Evolutionary conservation across 1,140 invertebrate genomes (phyloP), one percentile per base, ranked within the genome.

Genomic region (Anoplophora glabripennis): DNA sequence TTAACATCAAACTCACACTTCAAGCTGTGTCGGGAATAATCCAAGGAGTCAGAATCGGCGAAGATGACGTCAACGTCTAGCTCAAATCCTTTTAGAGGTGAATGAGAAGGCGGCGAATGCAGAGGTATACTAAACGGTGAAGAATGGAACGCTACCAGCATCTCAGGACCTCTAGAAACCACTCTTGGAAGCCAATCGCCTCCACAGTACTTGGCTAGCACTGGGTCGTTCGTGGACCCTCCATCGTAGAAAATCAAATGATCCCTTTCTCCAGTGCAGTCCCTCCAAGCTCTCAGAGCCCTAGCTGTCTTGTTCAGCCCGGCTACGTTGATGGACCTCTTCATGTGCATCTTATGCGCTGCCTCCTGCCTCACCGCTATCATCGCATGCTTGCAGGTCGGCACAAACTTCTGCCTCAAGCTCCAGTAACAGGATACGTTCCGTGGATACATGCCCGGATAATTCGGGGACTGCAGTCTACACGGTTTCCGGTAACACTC

Each of bases 341-440:
- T 86, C 70, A 88, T 86, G 69, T 86, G 81, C 78, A 86, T 84
- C 74, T 87, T 87, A 72, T 88, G 85, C 49, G 83, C 81, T 51
- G 84, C 82, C 65, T 86, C 84, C 70, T 89, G 87, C 42, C 83
- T 78, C 10, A 93, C 87, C 1, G 88, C 86, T 64, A 93, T 90
- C 89, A 93, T 92, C 2, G 90, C 90, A 74, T 92, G 89, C 73
- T 92, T 93, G 74, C 89, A 92, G 5, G 87, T 90, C 0, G 90
- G 90, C 21, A 92, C 87, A 63, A 86, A 86, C 72, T 90, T 89
- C 74, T 93, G 90, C 11, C 89, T 79, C 49, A 92, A 76, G 14
- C 85, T 90, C 79, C 89, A 88, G 68, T 89, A 85, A 72, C 90
- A 93, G 8, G 89, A 90, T 3, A 92, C 89, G 73, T 94, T 92